Conservation (phyloP, 2,888 invertebrate species). For the Thyatira batis region DNA sequence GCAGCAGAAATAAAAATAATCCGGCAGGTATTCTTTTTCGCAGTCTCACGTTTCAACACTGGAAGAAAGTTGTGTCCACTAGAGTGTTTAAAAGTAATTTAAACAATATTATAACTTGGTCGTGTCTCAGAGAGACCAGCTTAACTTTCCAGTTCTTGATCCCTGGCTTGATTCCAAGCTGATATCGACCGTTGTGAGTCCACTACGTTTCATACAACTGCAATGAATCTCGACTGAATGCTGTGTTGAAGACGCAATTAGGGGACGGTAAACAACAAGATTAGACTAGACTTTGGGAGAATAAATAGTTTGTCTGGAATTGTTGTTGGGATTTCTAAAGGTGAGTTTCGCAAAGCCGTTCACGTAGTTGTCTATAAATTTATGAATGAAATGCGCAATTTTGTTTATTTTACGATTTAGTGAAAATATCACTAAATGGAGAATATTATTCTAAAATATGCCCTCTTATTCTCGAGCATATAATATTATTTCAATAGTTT, state of each 20-base stretch:
- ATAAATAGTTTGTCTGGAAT: background rate
- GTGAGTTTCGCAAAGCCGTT: no score
- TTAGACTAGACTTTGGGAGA: conserved; percentile 7
- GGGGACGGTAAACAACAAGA: conserved; percentile 11
- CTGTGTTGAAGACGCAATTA: conserved; percentile 22
- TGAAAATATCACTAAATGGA: no score
- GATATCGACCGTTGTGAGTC: conserved; percentile 47
- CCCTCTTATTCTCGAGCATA: no score
- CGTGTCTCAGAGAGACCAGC: conserved; percentile 26
- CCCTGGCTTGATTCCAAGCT: conserved; percentile 54
- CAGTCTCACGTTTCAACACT: background rate
- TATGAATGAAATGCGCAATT: no score
- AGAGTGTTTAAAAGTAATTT: conserved; percentile 22
- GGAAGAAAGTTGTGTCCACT: background rate
- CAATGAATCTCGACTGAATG: conserved; percentile 34
- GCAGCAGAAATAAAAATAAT: background rate
- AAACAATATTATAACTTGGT: conserved; percentile 25
- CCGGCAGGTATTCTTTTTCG: background rate
- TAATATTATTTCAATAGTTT: no score
- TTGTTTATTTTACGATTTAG: no score
- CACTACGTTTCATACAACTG: conserved; percentile 27
- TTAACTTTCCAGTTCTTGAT: conserved; percentile 23
- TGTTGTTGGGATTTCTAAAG: background rate
- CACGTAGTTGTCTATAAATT: no score
- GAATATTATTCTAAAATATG: no score